A percentile compares a stretch with the other conserved stretches of the same genome.
Evolutionary conservation across 2,888 invertebrate genomes (phyloP).

Genomic region (Xanthia togata): DNA sequence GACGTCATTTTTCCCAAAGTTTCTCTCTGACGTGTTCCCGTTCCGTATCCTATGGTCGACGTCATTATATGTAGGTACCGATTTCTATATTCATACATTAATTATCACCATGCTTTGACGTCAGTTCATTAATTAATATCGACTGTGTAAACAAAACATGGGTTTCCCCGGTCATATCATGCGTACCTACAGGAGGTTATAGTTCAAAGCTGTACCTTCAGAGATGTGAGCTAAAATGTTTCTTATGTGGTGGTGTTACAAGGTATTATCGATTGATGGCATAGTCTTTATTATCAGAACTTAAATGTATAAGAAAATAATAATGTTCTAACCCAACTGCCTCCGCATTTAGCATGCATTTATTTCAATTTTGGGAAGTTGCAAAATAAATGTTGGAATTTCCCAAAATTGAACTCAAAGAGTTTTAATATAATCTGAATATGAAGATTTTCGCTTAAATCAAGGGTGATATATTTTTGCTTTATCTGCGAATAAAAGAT

Average conservation of each 20-base stretch:
- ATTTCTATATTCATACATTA: conserved; percentile 35
- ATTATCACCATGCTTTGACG: conserved; percentile 32
- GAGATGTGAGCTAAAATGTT: conserved; percentile 12
- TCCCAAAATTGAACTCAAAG: background rate
- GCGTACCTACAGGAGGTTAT: conserved; percentile 44
- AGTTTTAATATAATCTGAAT: background rate
- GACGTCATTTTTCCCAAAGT: background rate
- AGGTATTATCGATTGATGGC: conserved; percentile 8
- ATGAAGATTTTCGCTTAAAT: background rate
- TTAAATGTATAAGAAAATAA: background rate
- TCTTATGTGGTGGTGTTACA: conserved; percentile 17
- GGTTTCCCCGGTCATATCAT: conserved; percentile 55
- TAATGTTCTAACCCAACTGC: background rate
- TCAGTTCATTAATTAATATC: conserved; percentile 49
- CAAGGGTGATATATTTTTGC: background rate
- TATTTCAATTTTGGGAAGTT: too few relatives aligned
- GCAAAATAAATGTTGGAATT: conserved; percentile 14
- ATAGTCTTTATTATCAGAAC: background rate
- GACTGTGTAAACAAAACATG: conserved; percentile 52
- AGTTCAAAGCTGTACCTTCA: conserved; percentile 38
- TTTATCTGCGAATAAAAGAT: background rate
- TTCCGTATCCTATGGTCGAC: background rate
- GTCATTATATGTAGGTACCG: conserved; percentile 11
- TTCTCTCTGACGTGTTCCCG: background rate
- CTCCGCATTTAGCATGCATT: too few relatives aligned